Percentiles rank a stretch among this genome's conserved stretches.
These are phyloP conservation scores for Brienomyrus brachyistius DNA, from an alignment of 2,113 vertebrate species.

Conservation along the genomic window DNA sequence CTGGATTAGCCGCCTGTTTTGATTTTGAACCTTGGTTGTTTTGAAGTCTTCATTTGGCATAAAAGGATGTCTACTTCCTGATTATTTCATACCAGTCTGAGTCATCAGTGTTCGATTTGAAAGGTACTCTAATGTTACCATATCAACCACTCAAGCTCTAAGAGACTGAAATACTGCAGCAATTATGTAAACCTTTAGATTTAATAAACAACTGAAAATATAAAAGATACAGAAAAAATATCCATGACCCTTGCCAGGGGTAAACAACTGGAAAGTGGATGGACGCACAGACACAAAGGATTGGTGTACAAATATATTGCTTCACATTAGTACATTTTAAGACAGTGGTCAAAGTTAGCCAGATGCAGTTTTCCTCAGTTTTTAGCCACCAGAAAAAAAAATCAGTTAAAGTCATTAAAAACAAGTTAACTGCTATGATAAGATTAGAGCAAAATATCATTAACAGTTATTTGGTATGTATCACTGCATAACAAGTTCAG, in stretches of 20 bases:
- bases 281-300: not conserved
- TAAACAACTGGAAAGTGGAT: not conserved
- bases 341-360: not conserved
- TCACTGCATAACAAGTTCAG: not conserved
- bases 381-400: not conserved
- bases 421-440: not conserved
- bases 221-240: not conserved
- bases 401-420: not conserved
- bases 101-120: not conserved
- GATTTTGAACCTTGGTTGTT: not conserved
- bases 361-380: not conserved
- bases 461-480: not conserved
- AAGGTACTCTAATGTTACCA: not conserved
- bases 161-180: not conserved
- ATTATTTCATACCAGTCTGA: not conserved
- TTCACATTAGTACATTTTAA: constrained; percentile 4
- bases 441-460: not conserved
- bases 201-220: not conserved
- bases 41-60: not conserved
- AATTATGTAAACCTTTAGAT: not conserved
- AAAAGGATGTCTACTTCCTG: not conserved
- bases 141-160: not conserved
- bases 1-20: not conserved
- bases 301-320: constrained; percentile 9
- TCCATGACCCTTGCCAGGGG: not conserved